Percentiles rank a stretch among this genome's conserved stretches.
Evolutionary conservation across 2,797 vertebrate species (phyloP).

Genomic region (Xerus rutilus): DNA sequence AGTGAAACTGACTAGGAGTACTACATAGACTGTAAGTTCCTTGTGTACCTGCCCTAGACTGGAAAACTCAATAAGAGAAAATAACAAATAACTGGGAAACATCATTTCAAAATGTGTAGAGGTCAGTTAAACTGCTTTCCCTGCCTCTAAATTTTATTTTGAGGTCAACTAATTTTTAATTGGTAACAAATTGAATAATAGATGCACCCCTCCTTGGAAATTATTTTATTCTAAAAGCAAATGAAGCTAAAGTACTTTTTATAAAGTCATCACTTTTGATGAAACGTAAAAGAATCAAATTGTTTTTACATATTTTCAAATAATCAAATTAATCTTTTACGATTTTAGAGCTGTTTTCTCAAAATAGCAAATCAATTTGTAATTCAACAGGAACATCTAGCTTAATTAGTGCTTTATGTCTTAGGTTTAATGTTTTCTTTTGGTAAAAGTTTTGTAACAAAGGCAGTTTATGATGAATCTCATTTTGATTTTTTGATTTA

Average conservation of each 20-base stretch:
- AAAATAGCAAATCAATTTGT: constrained; percentile 46
- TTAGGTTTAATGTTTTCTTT: constrained; percentile 54
- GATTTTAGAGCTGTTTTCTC: constrained; percentile 39
- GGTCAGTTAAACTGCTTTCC: constrained; percentile 69
- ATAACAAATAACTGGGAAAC: constrained; percentile 59
- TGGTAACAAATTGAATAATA: constrained; percentile 40
- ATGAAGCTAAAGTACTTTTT: constrained; percentile 61
- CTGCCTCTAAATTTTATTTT: constrained; percentile 72
- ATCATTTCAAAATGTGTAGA: constrained; percentile 51
- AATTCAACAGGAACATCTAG: not conserved
- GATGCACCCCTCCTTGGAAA: constrained; percentile 54
- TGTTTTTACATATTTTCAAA: constrained; percentile 57
- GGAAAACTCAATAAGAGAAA: constrained; percentile 72
- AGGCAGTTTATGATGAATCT: constrained; percentile 7
- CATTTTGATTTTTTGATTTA: constrained; percentile 55
- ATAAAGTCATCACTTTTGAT: constrained; percentile 50
- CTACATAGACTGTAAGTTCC: constrained; percentile 85
- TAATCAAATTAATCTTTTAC: not conserved
- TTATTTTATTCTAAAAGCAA: constrained; percentile 61
- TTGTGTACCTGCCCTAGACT: constrained; percentile 79
- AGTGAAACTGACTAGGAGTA: constrained; percentile 84
- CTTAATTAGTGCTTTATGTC: constrained; percentile 23
- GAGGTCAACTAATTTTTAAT: constrained; percentile 65
- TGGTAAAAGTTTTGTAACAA: constrained; percentile 36
- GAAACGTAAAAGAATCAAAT: constrained; percentile 31